Base-by-base conservation (phyloP, 1,140 invertebrate species). In the Archegozetes longisetosus region DNA sequence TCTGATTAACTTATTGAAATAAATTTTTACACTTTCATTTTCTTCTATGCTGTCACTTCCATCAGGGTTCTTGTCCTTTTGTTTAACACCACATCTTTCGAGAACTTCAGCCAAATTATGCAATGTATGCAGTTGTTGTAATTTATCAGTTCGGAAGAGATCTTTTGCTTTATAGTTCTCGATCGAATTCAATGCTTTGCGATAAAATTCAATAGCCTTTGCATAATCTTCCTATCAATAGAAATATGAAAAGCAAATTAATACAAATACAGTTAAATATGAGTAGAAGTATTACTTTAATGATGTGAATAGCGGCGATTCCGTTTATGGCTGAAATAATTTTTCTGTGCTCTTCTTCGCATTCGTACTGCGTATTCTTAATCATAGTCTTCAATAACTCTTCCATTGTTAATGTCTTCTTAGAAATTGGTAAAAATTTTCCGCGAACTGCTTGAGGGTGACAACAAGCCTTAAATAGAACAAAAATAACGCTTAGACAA, bases 61-160 rank as follows among this genome's bases (percentile, higher is more conserved):
- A 12, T 24, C n/a, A 24, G 24, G 17, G 47, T 27, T 58, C 2
- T 3, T 2, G 50, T 53, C 57, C n/a, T 27, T 3, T 58, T 40
- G 26, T 22, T 40, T 25, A 14, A 46, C n/a, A 1, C 55, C 53
- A 17, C 22, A 58, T 22, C 27, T 14, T 12, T 52, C 26, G 25
- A 64, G 12, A 46, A 61, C 67, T 68, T 82, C 76, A 9, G 75
- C 67, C 25, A 85, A 70, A 70, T 87, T 87, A 64, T 82, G 74
- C 53, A 83, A 68, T 0, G 82, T 77, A 71, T 87, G 84, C 26
- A 86, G 77, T 64, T 79, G 74, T 63, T 81, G 79, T 12, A 80
- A 68, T 13, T 75, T 73, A 67, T 82, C 80, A 13, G 78, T 77
- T 61, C 77, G 72, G 25, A 81, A 66, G 24, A 49, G n/a, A 24